Percentiles rank a stretch among this genome's conserved stretches.
Conservation (phyloP, 1,140 invertebrate species). For the Meloidogyne exigua region DNA sequence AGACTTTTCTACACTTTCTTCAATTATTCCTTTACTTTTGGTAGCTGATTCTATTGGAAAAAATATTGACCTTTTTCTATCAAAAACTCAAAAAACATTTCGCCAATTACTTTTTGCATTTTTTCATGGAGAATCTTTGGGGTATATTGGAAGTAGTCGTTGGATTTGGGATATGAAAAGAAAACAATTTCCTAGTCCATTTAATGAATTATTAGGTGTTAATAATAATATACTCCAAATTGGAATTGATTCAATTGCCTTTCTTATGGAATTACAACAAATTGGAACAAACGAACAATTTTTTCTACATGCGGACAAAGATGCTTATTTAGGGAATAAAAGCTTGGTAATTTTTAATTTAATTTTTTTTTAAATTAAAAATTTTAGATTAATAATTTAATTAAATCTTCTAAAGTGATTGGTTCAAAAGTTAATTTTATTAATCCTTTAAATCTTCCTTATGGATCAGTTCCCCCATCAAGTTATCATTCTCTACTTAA, state of each 20-base stretch:
- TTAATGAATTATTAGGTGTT: slow-evolving; percentile 33
- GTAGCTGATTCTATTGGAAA: slow-evolving; percentile 49
- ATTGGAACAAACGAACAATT: slow-evolving; percentile 30
- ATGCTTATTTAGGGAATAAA: slow-evolving; percentile 35
- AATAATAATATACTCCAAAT: slow-evolving; percentile 37
- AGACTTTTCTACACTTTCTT: slow-evolving; percentile 48
- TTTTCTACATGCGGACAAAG: slow-evolving; percentile 39
- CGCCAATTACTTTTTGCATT: slow-evolving; percentile 50
- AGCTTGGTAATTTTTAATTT: slow-evolving; percentile 27
- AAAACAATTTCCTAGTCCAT: slow-evolving; percentile 32
- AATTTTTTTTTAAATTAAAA: neutral
- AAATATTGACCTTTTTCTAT: slow-evolving; percentile 39
- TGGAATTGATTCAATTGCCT: slow-evolving; percentile 26
- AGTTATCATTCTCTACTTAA: slow-evolving; percentile 53
- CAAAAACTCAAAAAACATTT: slow-evolving; percentile 27
- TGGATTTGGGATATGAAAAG: slow-evolving; percentile 44
- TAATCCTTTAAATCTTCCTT: neutral
- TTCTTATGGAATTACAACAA: slow-evolving; percentile 47
- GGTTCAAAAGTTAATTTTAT: slow-evolving; percentile 24
- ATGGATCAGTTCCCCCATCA: slow-evolving; percentile 38
- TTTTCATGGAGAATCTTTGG: slow-evolving; percentile 53
- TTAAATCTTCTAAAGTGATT: slow-evolving; percentile 11
- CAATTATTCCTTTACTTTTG: slow-evolving; percentile 47
- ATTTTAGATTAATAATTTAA: neutral
- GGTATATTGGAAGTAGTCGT: slow-evolving; percentile 54